Evolutionary conservation across 2,888 invertebrate genomes (phyloP), one percentile per base, ranked within the genome.

Genomic region (Andrena minutula): DNA sequence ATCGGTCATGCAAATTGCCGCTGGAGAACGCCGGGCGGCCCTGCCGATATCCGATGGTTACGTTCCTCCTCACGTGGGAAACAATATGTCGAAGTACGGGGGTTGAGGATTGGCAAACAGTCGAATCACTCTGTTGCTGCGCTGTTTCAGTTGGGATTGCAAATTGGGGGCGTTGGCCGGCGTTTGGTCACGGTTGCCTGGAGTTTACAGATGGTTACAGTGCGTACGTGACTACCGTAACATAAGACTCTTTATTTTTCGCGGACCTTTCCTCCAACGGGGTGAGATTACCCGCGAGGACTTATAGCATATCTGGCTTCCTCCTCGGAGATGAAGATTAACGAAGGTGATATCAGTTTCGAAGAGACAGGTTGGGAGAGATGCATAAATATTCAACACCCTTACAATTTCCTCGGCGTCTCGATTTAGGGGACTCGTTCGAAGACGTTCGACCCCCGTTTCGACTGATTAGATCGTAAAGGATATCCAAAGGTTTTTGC

Each of bases 1-100:
- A 92, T 90, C 89, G 90, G 88, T 90, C 89, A 92, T 90, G 92
- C 90, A 91, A 92, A 92, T 92, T 87, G 85, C 78, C 79, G 79
- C 68, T 79, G 76, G 72, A 73, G 79, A 86, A 75, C 77, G 63
- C 63, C 16, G 76, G 53, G 16, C 64, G 63, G 65, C 65, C 35
- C 49, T 75, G 26, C 64, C 56, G 63, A 74, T 78, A 28, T 56
- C 68, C 61, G 70, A 71, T 75, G 28, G 58, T 7, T 47, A 51
- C 64, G 30, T 61, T 41, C 76, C 60, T 32, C 23, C 56, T 26
- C 20, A 73, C 82, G 56, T 69, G 82, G 77, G 77, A 83, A 83
- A 83, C 77, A 82, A 72, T 80, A 47, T 51, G 23, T 53, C 49
- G 16, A 0, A 26, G 16, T 10, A 7, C 12, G 10, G 23, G 20